These are phyloP conservation scores for Leptinotarsa tumamoca DNA, from an alignment of 2,888 invertebrate species.

Conservation along the genomic window DNA sequence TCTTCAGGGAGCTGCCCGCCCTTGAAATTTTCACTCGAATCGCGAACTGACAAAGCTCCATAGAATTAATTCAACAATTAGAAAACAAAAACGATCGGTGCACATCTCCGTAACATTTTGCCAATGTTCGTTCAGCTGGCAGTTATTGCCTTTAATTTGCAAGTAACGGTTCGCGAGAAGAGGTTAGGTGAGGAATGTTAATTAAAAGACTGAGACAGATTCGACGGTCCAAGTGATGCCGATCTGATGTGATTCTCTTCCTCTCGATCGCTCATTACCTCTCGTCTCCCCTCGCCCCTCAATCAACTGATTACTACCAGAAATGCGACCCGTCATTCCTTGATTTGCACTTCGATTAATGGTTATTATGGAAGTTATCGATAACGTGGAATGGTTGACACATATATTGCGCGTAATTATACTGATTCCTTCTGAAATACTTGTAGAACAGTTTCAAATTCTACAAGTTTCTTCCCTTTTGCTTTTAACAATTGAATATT, in stretches of 20 bases:
- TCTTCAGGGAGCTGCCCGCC: too few species aligned
- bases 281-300: constrained; percentile 27
- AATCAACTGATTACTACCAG: constrained; percentile 35
- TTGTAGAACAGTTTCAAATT: too few species aligned
- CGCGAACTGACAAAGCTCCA: constrained; percentile 53
- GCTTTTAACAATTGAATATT: too few species aligned
- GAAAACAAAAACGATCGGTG: constrained; percentile 65
- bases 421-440: not conserved
- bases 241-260: constrained; percentile 29
- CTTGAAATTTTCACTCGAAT: not conserved
- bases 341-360: constrained; percentile 31
- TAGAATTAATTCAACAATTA: constrained; percentile 66
- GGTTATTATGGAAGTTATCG: constrained; percentile 25
- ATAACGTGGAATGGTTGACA: not conserved
- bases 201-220: constrained; percentile 62
- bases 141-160: constrained; percentile 68
- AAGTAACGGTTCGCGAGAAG: constrained; percentile 59
- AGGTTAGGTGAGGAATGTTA: constrained; percentile 67
- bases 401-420: not conserved
- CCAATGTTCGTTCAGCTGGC: constrained; percentile 62
- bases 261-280: constrained; percentile 21
- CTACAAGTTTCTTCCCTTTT: too few species aligned
- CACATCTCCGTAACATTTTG: constrained; percentile 61
- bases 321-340: constrained; percentile 31
- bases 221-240: constrained; percentile 34